Conservation (phyloP, 2,113 vertebrate species). For the Brachypodius melanocephalos region DNA sequence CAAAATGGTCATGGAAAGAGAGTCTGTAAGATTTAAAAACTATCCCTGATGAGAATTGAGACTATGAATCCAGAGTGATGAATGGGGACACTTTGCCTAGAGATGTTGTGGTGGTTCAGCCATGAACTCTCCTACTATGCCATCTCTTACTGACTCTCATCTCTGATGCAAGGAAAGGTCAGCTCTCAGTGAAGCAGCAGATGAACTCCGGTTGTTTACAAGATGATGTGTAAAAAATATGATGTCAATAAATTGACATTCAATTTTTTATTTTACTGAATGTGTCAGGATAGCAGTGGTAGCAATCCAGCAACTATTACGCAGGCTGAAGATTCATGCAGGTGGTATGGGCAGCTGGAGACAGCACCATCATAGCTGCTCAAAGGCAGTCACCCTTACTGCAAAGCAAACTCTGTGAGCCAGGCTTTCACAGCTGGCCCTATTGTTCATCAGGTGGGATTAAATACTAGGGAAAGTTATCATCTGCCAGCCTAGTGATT, state of each 20-base stretch:
- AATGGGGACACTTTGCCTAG: not conserved
- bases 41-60: not conserved
- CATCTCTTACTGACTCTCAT: not conserved
- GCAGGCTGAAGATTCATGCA: not conserved
- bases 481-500: fast-evolving
- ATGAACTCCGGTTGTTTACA: not conserved
- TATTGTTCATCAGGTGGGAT: not conserved
- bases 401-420: not conserved
- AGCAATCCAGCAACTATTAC: not conserved
- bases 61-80: not conserved
- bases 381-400: not conserved
- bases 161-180: not conserved
- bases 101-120: not conserved
- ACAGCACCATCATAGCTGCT: not conserved
- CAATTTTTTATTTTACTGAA: not conserved
- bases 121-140: not conserved
- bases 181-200: not conserved
- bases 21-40: not conserved
- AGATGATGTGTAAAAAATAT: not conserved
- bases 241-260: not conserved
- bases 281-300: not conserved
- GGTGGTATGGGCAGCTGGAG: not conserved
- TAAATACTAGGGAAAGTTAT: not conserved
- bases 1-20: not conserved
- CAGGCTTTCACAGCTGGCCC: not conserved